These are phyloP conservation scores for Zosterops lateralis DNA, from an alignment of 2,113 vertebrate genomes.

Conservation along the genomic window DNA sequence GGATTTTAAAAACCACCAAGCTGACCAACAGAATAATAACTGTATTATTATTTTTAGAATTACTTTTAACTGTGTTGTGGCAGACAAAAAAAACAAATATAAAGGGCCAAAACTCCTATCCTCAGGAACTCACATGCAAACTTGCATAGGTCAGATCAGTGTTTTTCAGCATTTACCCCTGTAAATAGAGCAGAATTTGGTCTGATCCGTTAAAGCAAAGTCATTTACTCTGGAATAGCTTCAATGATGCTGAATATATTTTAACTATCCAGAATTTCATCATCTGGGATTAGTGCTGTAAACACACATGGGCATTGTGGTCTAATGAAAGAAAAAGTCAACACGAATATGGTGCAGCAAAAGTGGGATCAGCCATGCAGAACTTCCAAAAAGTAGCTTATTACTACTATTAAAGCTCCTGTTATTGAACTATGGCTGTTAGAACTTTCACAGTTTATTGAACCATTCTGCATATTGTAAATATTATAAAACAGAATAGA, in stretches of 20 bases:
- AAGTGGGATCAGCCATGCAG: not conserved
- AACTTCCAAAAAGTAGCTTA: not conserved
- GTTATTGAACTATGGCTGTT: not conserved
- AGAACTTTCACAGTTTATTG: not conserved
- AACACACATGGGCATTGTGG: not conserved
- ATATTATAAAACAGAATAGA: not conserved
- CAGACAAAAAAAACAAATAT: not conserved
- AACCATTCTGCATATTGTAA: not conserved
- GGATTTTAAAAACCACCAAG: not conserved
- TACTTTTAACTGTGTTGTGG: not conserved
- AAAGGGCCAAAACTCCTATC: not conserved
- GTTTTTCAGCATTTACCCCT: not conserved
- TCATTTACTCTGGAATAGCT: not conserved
- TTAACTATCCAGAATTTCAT: not conserved
- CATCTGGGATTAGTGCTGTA: not conserved
- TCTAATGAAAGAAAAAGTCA: not conserved
- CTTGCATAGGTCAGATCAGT: not conserved
- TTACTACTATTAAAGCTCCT: not conserved
- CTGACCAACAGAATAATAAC: not conserved
- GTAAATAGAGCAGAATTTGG: not conserved
- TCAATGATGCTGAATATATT: not conserved
- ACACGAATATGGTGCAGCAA: not conserved
- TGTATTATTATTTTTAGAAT: not conserved
- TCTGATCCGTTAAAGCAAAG: accelerated
- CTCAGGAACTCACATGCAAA: not conserved